Conservation (phyloP, 1,140 invertebrate genomes). For the Calliphora vicina region DNA sequence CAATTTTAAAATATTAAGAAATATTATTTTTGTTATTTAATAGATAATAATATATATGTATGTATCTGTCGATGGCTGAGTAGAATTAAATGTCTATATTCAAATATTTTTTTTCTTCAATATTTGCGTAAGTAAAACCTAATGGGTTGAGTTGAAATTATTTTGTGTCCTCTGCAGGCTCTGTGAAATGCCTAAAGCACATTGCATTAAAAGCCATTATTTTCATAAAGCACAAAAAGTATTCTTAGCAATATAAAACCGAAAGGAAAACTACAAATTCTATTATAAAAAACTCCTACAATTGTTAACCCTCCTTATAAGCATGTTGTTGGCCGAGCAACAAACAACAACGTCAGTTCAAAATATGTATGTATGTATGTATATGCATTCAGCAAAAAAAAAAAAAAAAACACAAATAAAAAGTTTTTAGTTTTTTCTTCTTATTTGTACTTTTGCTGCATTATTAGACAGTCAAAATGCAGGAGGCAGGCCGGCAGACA, state of each 20-base stretch:
- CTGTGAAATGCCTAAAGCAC: not conserved
- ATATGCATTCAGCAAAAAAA: not conserved
- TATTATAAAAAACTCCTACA: not conserved
- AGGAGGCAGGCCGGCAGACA: not conserved
- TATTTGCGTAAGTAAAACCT: too few relatives aligned
- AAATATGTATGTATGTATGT: not conserved
- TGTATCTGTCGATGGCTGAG: too few relatives aligned
- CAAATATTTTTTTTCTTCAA: too few relatives aligned
- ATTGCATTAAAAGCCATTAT: not conserved
- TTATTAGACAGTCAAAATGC: not conserved
- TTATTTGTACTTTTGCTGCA: not conserved
- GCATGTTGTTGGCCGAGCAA: not conserved
- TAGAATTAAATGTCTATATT: too few relatives aligned
- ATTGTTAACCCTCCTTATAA: not conserved
- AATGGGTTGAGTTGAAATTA: too few relatives aligned
- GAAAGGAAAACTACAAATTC: not conserved
- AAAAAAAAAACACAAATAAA: not conserved
- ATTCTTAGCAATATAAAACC: not conserved
- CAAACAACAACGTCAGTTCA: not conserved
- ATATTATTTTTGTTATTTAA: too few relatives aligned
- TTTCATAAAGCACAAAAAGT: not conserved
- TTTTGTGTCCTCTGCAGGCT: too few relatives aligned
- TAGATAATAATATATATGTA: too few relatives aligned
- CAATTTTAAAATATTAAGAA: too few relatives aligned
- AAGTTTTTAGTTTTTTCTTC: not conserved